Percentiles rank a stretch among this genome's conserved stretches.
Conservation (phyloP, 2,797 vertebrate species). For the Falco naumanni region DNA sequence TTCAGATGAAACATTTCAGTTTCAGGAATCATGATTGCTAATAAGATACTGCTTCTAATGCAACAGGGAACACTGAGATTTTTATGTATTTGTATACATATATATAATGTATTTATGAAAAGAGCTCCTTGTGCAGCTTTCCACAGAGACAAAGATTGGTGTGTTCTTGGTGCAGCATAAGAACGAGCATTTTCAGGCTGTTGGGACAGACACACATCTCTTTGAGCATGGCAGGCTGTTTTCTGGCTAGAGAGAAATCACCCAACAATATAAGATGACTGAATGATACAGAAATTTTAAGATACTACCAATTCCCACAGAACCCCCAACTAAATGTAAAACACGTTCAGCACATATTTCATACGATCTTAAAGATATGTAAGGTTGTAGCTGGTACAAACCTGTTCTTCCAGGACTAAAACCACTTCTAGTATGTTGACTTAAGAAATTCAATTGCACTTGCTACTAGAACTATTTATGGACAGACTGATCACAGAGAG, state of each 20-base stretch:
- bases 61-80: neutral
- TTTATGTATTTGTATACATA: neutral
- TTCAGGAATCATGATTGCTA: neutral
- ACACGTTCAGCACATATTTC: neutral
- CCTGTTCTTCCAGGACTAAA: neutral
- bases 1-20: neutral
- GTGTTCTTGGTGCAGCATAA: conserved; percentile 55
- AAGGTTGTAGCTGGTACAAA: conserved; percentile 8
- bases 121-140: conserved; percentile 32
- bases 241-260: conserved; percentile 73
- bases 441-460: neutral
- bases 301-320: neutral
- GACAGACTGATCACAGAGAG: neutral
- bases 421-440: neutral
- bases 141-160: conserved; percentile 44
- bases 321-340: neutral
- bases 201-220: conserved; percentile 60
- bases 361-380: neutral
- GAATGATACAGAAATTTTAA: conserved; percentile 26
- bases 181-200: conserved; percentile 61
- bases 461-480: neutral
- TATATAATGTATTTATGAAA: neutral
- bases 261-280: conserved; percentile 59
- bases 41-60: neutral
- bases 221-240: conserved; percentile 58